Evolutionary conservation across 2,797 vertebrate genomes (phyloP).

Genomic region (Tiaroga cobitis): DNA sequence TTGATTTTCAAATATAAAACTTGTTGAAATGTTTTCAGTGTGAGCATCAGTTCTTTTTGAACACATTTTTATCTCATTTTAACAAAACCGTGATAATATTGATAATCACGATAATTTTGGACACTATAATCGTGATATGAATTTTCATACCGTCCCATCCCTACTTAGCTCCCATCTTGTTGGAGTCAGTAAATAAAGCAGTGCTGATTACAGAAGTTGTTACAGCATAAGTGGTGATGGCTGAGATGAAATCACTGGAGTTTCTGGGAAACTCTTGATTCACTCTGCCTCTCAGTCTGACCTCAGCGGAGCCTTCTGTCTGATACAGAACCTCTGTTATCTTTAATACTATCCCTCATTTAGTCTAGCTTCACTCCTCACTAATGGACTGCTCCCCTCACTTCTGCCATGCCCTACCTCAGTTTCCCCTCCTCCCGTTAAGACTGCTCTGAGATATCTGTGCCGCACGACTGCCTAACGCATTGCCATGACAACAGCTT

Average conservation of each 20-base stretch:
- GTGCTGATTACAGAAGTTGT: constrained; percentile 4
- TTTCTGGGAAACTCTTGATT: constrained; percentile 9
- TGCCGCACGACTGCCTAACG: constrained; percentile 48
- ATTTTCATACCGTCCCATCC: too few relatives aligned
- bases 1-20: too few relatives aligned
- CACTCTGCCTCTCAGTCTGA: neutral
- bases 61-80: too few relatives aligned
- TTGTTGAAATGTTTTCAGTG: too few relatives aligned
- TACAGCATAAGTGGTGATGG: neutral
- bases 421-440: constrained; percentile 16
- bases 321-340: constrained; percentile 44
- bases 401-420: constrained; percentile 4
- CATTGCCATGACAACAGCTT: constrained; percentile 69
- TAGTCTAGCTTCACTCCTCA: constrained; percentile 35
- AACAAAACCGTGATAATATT: too few relatives aligned
- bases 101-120: too few relatives aligned
- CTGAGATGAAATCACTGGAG: constrained; percentile 15
- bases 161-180: neutral
- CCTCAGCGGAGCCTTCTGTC: constrained; percentile 12
- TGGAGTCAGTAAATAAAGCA: constrained; percentile 6
- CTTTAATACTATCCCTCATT: constrained; percentile 62
- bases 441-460: constrained; percentile 56
- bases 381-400: constrained; percentile 19
- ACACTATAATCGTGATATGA: too few relatives aligned
- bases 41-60: too few relatives aligned